Base-by-base conservation (phyloP, 2,113 vertebrate genomes). In the Hippocampus comes region DNA sequence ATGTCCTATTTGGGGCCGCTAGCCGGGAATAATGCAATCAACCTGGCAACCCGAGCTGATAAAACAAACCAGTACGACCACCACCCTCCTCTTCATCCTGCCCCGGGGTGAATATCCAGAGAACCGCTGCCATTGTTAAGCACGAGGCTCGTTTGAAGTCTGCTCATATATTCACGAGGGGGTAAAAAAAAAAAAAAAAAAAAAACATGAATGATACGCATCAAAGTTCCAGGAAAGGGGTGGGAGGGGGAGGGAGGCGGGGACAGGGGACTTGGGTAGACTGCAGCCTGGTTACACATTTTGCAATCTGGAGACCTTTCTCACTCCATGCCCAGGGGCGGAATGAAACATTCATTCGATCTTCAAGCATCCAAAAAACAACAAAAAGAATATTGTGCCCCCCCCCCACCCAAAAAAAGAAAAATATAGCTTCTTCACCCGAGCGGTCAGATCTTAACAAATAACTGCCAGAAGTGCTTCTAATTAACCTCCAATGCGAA, bases 161-260 rank as follows among this genome's bases (percentile, higher is more conserved):
- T 41, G 63, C 67, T 84, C 73, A 67, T 80, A 69, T n/a, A 4
- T 51, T 66, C 3, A 46, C 38, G 57, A 69, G 65, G 63, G 27
- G 73, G 56, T 1, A 25, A 34, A 27, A n/a, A 11, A 25, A 2
- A 25, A 34, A 27, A n/a, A 11, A 25, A 78, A 34, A 34, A 34
- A 34, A 74, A 68, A 57, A 30, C 65, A 63, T 67, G 74, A 77
- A 74, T 51, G 68, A 76, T 77, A 78, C 80, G 77, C 80, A 84
- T 84, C 72, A 77, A 51, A 53, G 82, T 72, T 34, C 17, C 67
- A 25, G 79, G 77, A 42, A 18, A 18, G 48, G 14, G 64, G 27
- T 10, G 43, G 3, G 61, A 61, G 74, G 23, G 34, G 5, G 30
- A 30, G 30, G 5, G 30, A 4, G 34, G 34, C 5, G 5, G 34